Percentiles rank a stretch among this genome's conserved stretches.
These are phyloP conservation scores for Pseudomyrmex flavicornis DNA, from an alignment of 1,140 invertebrate species.

Conservation along the genomic window DNA sequence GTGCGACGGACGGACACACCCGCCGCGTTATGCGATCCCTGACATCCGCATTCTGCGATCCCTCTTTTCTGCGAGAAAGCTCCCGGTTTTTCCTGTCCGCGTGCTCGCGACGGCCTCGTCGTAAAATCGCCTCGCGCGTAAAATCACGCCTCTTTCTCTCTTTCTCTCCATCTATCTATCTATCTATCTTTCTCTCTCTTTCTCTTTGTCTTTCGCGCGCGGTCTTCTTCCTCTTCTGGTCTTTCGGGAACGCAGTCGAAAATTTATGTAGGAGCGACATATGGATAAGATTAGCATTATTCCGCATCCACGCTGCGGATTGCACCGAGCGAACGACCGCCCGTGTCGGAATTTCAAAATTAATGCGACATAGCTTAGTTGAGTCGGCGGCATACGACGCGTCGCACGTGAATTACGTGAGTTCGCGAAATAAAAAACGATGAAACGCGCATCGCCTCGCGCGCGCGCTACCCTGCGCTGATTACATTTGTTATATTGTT, in stretches of 20 bases:
- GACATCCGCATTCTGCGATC: conserved; percentile 48
- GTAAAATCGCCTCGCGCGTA: background rate
- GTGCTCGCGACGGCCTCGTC: background rate
- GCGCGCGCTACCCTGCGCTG: conserved; percentile 18
- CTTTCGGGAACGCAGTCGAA: conserved; percentile 29
- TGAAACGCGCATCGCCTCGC: background rate
- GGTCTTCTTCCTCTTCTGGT: background rate
- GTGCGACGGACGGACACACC: conserved; percentile 42
- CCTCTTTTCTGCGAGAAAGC: conserved; percentile 3
- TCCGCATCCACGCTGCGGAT: conserved; percentile 34
- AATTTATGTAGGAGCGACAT: conserved; percentile 56
- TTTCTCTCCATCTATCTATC: no score
- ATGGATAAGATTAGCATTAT: conserved; percentile 64
- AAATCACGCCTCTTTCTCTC: conserved; percentile 17
- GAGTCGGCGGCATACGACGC: conserved; percentile 44
- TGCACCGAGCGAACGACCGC: conserved; percentile 34
- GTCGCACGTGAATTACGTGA: conserved; percentile 53
- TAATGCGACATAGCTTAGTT: conserved; percentile 63
- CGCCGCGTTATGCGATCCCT: conserved; percentile 45
- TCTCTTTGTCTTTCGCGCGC: background rate
- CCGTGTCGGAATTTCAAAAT: conserved; percentile 58
- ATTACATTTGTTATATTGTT: conserved; percentile 49
- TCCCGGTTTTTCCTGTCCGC: background rate
- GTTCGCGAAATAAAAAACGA: conserved; percentile 7
- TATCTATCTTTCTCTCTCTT: no score